These are phyloP conservation scores for Mormoops blainvillei DNA, from an alignment of 2,113 vertebrate genomes.

Conservation along the genomic window DNA sequence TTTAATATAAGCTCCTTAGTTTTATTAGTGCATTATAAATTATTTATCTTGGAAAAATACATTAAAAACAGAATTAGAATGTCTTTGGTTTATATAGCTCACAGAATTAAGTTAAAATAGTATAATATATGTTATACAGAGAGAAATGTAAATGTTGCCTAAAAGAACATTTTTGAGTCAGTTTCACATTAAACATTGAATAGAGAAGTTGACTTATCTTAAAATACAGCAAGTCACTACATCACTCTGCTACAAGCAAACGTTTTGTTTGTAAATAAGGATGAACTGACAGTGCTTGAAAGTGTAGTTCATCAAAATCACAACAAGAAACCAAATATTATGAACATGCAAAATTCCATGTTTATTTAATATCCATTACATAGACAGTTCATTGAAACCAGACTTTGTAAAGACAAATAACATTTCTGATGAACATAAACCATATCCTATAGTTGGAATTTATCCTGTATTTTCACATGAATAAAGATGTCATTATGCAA, in stretches of 20 bases:
- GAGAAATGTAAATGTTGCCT: constrained; percentile 52
- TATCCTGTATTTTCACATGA: constrained; percentile 63
- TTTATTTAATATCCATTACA: constrained; percentile 75
- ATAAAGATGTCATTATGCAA: constrained; percentile 64
- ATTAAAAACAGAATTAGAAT: constrained; percentile 61
- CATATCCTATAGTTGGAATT: constrained; percentile 66
- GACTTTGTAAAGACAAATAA: constrained; percentile 69
- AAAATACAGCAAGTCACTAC: constrained; percentile 61
- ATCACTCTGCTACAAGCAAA: constrained; percentile 51
- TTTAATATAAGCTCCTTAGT: constrained; percentile 60
- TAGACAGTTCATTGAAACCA: constrained; percentile 67
- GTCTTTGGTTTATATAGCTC: constrained; percentile 38
- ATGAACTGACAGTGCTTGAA: constrained; percentile 65
- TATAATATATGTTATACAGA: constrained; percentile 35
- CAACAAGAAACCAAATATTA: constrained; percentile 73
- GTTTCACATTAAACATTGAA: constrained; percentile 70
- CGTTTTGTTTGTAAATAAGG: constrained; percentile 69
- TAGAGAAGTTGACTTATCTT: constrained; percentile 65
- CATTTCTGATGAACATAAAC: constrained; percentile 70
- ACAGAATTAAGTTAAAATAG: constrained; percentile 54
- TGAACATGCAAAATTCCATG: constrained; percentile 69
- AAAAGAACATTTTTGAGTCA: constrained; percentile 63
- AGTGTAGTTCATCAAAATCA: constrained; percentile 72
- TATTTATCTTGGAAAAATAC: constrained; percentile 63
- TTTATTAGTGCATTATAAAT: constrained; percentile 63